Percentiles rank a stretch among this genome's conserved stretches.
These are phyloP conservation scores for Troides oblongomaculatus DNA, from an alignment of 2,888 invertebrate species.

Conservation along the genomic window DNA sequence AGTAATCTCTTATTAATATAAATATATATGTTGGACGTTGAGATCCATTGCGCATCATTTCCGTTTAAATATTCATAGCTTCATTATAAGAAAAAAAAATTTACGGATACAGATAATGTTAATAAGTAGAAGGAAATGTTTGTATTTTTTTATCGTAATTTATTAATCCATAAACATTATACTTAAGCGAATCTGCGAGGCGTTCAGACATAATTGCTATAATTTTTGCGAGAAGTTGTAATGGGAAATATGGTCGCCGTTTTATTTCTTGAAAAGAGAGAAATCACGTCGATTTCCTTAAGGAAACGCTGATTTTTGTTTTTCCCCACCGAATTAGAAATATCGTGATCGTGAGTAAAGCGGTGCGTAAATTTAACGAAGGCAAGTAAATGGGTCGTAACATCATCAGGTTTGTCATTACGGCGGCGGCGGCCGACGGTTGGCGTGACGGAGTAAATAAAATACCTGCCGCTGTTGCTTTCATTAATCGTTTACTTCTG, in stretches of 20 bases:
- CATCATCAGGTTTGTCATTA: slow-evolving; percentile 31
- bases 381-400: slow-evolving; percentile 27
- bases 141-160: slow-evolving; percentile 7
- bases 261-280: slow-evolving; percentile 21
- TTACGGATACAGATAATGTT: not conserved
- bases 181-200: slow-evolving; percentile 17
- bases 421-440: slow-evolving; percentile 16
- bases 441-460: slow-evolving; percentile 23
- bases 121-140: not conserved
- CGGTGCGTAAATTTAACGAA: slow-evolving; percentile 29
- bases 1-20: no score
- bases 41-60: no score
- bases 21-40: no score
- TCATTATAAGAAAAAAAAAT: not conserved
- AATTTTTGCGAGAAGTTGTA: slow-evolving; percentile 17
- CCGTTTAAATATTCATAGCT: not conserved
- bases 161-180: slow-evolving; percentile 16
- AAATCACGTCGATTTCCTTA: slow-evolving; percentile 25
- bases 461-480: slow-evolving; percentile 19
- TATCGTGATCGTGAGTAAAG: slow-evolving; percentile 31
- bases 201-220: slow-evolving; percentile 19
- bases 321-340: slow-evolving; percentile 35
- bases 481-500: not conserved
- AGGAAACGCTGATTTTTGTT: slow-evolving; percentile 32
- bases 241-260: slow-evolving; percentile 18